Evolutionary conservation across 2,113 vertebrate species (phyloP).

Genomic region (Neodon shergylaensis): DNA sequence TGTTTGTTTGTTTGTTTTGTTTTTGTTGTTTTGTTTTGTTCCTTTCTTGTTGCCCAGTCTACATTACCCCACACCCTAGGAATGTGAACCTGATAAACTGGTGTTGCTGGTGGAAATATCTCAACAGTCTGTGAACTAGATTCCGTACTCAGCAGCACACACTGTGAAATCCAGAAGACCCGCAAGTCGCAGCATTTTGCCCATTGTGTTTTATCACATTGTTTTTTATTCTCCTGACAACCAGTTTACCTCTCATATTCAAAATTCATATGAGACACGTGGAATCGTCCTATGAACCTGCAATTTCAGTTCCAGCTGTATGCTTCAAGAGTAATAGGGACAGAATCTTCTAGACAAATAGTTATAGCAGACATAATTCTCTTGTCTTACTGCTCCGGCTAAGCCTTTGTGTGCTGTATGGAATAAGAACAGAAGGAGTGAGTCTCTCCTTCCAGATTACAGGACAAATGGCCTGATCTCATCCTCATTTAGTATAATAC

Average conservation of each 20-base stretch:
- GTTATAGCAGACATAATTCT: background rate
- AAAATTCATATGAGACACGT: background rate
- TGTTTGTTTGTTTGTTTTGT: no score
- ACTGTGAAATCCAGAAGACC: background rate
- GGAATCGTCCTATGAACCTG: background rate
- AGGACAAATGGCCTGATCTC: background rate
- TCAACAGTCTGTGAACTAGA: constrained; percentile 4
- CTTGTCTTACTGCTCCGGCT: background rate
- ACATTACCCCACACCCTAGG: background rate
- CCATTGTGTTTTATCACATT: background rate
- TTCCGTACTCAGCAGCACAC: background rate
- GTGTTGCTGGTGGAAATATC: background rate
- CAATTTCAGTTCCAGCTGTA: background rate
- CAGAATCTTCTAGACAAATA: background rate
- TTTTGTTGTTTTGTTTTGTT: background rate
- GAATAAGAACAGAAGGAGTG: background rate
- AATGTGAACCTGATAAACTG: constrained; percentile 50
- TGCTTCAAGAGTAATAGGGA: background rate
- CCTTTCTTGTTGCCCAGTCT: background rate
- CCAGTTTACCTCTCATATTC: background rate
- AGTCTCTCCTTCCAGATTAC: no score
- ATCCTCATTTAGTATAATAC: background rate
- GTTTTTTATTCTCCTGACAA: background rate
- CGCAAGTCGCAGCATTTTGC: background rate
- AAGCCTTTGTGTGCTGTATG: background rate